Percentiles rank a stretch among this genome's conserved stretches.
phyloP scores from a whole-genome alignment of 2,888 invertebrate species.

The Empis stercorea region DNA sequence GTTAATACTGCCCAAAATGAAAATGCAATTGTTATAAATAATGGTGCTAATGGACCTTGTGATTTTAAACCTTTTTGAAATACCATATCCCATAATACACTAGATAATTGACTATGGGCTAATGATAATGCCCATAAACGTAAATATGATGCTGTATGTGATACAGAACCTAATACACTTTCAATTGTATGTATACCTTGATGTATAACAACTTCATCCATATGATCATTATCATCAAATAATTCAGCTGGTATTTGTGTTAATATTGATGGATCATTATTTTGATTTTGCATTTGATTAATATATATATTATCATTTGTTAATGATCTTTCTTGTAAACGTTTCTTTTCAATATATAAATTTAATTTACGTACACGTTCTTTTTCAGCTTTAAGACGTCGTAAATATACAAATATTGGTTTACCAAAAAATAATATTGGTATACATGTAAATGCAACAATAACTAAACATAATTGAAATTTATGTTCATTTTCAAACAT shows the following conservation, averaged over 20 bases:
- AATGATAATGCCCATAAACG: conserved; percentile 96
- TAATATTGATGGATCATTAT: neutral
- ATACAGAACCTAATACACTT: conserved; percentile 74
- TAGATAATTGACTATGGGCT: conserved; percentile 84
- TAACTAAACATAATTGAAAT: conserved; percentile 62
- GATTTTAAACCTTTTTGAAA: conserved; percentile 55
- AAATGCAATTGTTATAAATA: conserved; percentile 70
- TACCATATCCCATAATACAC: conserved; percentile 90
- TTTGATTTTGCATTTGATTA: no score
- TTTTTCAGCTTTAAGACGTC: no score
- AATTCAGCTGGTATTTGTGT: conserved; percentile 34
- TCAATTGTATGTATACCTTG: conserved; percentile 63
- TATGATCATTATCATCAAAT: conserved; percentile 45
- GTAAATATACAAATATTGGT: conserved; percentile 53
- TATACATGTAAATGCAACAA: conserved; percentile 65
- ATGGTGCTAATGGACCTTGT: conserved; percentile 51
- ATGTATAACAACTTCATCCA: conserved; percentile 67
- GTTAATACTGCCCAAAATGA: conserved; percentile 83
- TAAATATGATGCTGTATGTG: conserved; percentile 96
- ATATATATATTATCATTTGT: conserved; percentile 25
- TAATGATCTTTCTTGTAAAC: conserved; percentile 12
- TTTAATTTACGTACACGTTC: conserved; percentile 24
- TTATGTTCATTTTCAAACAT: conserved; percentile 57
- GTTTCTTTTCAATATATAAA: neutral
- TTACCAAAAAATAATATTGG: conserved; percentile 88